A percentile compares a stretch with the other conserved stretches of the same genome.
These are phyloP conservation scores for Catharus bicknelli DNA, from an alignment of 2,113 vertebrate genomes.

Conservation along the genomic window DNA sequence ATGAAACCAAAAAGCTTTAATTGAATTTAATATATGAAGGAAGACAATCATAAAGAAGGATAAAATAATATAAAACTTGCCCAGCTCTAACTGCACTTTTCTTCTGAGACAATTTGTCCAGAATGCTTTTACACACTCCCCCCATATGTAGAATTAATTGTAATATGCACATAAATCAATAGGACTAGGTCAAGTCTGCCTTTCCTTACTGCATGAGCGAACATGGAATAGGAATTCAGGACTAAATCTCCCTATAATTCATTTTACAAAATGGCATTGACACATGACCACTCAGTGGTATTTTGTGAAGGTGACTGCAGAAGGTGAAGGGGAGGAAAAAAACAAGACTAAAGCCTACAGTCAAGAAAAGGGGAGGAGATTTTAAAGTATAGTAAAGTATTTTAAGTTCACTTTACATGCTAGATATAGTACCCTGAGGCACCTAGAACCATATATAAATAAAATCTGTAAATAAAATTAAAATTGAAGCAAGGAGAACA, in stretches of 20 bases:
- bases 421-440: neutral
- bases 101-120: neutral
- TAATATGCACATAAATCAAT: neutral
- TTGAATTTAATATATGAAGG: neutral
- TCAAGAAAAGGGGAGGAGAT: neutral
- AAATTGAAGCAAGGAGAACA: neutral
- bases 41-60: neutral
- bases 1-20: neutral
- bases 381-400: neutral
- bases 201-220: neutral
- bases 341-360: neutral
- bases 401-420: neutral
- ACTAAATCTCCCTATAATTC: neutral
- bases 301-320: slow-evolving; percentile 38
- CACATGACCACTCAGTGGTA: neutral
- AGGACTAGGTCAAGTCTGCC: neutral
- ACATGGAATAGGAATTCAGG: neutral
- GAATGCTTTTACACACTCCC: neutral
- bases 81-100: neutral
- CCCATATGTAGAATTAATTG: neutral
- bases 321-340: neutral
- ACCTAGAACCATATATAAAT: neutral
- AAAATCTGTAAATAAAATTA: neutral
- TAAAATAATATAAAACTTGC: neutral
- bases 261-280: slow-evolving; percentile 14